Base-by-base conservation (phyloP, 2,888 invertebrate species). In the Alloplasta piceator region DNA sequence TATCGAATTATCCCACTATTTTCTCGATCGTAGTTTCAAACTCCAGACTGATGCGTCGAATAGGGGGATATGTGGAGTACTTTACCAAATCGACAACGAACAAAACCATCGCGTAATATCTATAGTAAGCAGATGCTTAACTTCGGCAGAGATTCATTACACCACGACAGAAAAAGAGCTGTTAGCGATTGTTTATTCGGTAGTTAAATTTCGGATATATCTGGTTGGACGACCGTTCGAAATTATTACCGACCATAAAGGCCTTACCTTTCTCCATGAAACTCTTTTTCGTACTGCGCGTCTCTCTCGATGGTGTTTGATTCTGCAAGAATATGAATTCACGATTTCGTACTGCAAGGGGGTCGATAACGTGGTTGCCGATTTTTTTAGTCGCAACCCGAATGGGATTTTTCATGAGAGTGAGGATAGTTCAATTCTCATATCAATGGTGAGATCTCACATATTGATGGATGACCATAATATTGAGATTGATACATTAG, bases 201-300 rank as follows among this genome's bases (percentile, higher is more conserved):
- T 61, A 0, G 10, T 9, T 6, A 61, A 60, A 14, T 61, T 61
- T 41, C 0, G 61, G 1, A 12, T 43, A 6, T 14, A 61, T 9
- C 9, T 61, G 1, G 41, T 61, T 2, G 61, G 43, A 2, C 71
- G 71, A 6, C 10, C 63, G n/a, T 78, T 90, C 4, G 77, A 83
- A 0, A 80, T 89, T 1, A 70, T 82, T 16, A 87, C 86, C 0
- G 89, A 89, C 66, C 87, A 88, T 79, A 83, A 85, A 12, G 80
- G 84, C 0, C 63, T 89, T 0, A 84, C 80, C 0, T 0, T 90
- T 87, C 68, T 50, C 90, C 5, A 80, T 80, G n/a, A 81, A 0
- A 89, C 89, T 43, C 71, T 84, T 6, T 77, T 87, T 41, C 41
- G 41, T 7, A 41, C 41, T 7, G 41, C 41, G 5, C 7, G 41